Evolutionary conservation across 2,797 vertebrate species (phyloP).

Genomic region (Cottoperca gobio): DNA sequence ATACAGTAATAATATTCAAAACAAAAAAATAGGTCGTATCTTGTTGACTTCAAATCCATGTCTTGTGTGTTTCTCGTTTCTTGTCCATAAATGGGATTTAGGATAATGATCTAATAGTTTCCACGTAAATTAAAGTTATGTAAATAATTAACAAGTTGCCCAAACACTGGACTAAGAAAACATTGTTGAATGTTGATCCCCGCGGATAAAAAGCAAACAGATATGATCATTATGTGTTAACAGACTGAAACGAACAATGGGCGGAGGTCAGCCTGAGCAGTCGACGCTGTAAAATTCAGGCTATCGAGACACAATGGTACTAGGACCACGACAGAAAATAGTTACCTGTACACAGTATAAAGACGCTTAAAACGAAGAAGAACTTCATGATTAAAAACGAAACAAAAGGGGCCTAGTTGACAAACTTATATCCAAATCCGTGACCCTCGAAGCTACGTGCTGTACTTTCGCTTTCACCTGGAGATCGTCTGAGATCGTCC

Average conservation of each 20-base stretch:
- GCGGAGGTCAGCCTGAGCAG: background rate
- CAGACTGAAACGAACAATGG: background rate
- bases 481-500: background rate
- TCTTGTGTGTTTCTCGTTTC: background rate
- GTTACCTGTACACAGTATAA: slow-evolving; percentile 53
- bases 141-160: background rate
- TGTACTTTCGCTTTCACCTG: background rate
- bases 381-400: slow-evolving; percentile 14
- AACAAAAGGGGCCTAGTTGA: too few species aligned
- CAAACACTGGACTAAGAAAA: background rate
- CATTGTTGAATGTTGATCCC: background rate
- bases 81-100: background rate
- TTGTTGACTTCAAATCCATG: background rate
- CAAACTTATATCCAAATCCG: background rate
- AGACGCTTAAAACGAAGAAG: slow-evolving; percentile 22
- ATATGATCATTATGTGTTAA: background rate
- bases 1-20: background rate
- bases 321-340: background rate
- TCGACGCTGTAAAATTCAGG: accelerated
- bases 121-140: background rate
- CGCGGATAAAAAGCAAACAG: background rate
- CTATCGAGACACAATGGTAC: accelerated
- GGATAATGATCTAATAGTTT: background rate
- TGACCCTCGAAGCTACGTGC: accelerated
- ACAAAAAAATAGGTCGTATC: background rate